phyloP scores from a whole-genome alignment of 2,113 vertebrate genomes.

The Neogobius melanostomus region DNA sequence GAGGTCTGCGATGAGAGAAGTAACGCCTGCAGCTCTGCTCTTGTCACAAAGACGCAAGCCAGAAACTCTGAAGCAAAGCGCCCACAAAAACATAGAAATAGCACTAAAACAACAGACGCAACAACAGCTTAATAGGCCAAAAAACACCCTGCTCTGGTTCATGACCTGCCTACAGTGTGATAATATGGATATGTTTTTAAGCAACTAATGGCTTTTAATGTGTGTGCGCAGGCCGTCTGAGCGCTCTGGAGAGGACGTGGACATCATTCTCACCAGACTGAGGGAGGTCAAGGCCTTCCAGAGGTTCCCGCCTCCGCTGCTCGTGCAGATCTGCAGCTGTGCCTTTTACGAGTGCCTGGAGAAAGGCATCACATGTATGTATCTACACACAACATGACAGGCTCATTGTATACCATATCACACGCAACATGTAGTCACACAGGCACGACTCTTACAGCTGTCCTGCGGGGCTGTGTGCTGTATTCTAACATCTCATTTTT shows the following conservation, averaged over 20 bases:
- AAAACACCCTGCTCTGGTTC: slow-evolving; percentile 11
- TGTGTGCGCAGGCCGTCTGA: slow-evolving; percentile 84
- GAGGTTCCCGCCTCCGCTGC: slow-evolving; percentile 92
- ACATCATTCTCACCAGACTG: slow-evolving; percentile 92
- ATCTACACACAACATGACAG: slow-evolving; percentile 7
- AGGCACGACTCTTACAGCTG: not conserved
- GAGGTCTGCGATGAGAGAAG: slow-evolving; percentile 51
- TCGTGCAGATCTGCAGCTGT: slow-evolving; percentile 95
- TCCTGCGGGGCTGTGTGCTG: not conserved
- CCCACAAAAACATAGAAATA: not conserved
- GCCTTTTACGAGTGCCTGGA: slow-evolving; percentile 97
- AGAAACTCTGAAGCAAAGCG: slow-evolving; percentile 24
- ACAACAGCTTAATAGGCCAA: slow-evolving; percentile 9
- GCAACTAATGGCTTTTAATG: not conserved
- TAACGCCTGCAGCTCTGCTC: slow-evolving; percentile 45
- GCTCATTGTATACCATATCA: not conserved
- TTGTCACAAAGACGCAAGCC: slow-evolving; percentile 36
- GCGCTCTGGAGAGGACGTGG: slow-evolving; percentile 94
- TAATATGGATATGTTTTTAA: slow-evolving; percentile 6
- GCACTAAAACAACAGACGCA: slow-evolving; percentile 7
- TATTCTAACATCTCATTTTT: not conserved
- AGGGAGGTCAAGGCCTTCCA: slow-evolving; percentile 97
- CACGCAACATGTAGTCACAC: not conserved
- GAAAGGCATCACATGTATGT: slow-evolving; percentile 92
- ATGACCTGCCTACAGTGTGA: slow-evolving; percentile 17